phyloP scores from a whole-genome alignment of 2,797 vertebrate genomes.

The Sebastes nivosus region DNA sequence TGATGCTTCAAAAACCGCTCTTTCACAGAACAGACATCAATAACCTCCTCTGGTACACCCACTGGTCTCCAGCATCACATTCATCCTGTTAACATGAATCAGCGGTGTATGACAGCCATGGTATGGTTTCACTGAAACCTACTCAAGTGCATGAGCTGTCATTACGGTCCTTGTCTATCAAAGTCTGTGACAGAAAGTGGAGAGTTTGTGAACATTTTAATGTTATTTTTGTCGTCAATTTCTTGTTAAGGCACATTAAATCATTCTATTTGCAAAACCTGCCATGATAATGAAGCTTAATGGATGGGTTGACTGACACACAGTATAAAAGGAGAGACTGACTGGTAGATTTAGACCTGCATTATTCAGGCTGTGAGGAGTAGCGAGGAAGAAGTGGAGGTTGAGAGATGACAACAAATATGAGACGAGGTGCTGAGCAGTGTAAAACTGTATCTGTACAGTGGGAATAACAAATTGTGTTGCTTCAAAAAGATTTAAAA shows the following conservation, averaged over 20 bases:
- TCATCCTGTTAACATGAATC: neutral
- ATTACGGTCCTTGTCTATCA: neutral
- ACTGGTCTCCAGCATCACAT: neutral
- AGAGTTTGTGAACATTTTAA: neutral
- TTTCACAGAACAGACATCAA: neutral
- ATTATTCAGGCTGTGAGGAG: neutral
- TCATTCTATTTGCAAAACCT: neutral
- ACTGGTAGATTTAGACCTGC: neutral
- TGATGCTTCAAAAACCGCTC: neutral
- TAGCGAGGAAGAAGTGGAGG: neutral
- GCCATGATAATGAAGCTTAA: neutral
- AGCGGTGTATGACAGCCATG: neutral
- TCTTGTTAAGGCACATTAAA: neutral
- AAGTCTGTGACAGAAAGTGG: neutral
- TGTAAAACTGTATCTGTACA: slow-evolving; percentile 2
- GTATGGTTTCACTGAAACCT: neutral
- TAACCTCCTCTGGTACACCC: neutral
- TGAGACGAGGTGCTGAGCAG: slow-evolving; percentile 4
- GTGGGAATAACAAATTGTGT: slow-evolving; percentile 22
- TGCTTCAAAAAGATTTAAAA: slow-evolving; percentile 12
- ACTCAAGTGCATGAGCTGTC: neutral
- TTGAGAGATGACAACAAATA: slow-evolving; percentile 5
- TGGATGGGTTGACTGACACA: neutral
- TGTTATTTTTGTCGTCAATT: neutral
- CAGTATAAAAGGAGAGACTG: neutral